Evolutionary conservation across 2,888 invertebrate species (phyloP).

Genomic region (Tholera decimalis): DNA sequence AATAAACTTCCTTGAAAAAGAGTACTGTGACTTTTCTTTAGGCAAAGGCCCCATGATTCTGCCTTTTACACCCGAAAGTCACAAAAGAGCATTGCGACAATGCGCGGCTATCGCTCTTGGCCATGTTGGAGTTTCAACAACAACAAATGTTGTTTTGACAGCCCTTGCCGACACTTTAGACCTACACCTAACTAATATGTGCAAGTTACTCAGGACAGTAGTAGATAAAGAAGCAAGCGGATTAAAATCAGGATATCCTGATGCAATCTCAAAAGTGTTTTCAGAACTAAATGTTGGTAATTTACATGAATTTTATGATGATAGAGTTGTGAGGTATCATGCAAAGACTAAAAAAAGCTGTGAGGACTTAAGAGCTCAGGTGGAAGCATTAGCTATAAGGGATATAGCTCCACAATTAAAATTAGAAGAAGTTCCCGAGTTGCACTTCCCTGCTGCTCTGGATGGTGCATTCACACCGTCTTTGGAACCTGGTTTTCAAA

Average conservation of each 20-base stretch:
- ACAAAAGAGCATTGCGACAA: constrained; percentile 84
- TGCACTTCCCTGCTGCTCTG: constrained; percentile 89
- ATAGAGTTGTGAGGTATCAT: constrained; percentile 83
- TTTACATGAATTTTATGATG: constrained; percentile 86
- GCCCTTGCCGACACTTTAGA: constrained; percentile 85
- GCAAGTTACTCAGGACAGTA: constrained; percentile 83
- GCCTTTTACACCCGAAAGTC: constrained; percentile 88
- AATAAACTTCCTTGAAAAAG: constrained; percentile 84
- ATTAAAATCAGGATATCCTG: constrained; percentile 84
- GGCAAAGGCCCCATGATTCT: constrained; percentile 84
- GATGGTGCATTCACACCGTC: constrained; percentile 91
- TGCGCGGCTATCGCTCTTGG: constrained; percentile 88
- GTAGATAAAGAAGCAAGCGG: constrained; percentile 86
- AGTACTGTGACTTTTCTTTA: constrained; percentile 86
- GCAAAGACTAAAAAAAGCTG: constrained; percentile 81
- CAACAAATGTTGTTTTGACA: constrained; percentile 83
- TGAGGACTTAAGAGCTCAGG: constrained; percentile 75
- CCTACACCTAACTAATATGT: constrained; percentile 85
- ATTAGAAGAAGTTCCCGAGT: constrained; percentile 89
- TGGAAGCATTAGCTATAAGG: constrained; percentile 81
- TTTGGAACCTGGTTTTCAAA: constrained; percentile 92
- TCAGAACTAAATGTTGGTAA: constrained; percentile 85
- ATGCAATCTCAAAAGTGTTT: constrained; percentile 87
- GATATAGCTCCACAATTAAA: constrained; percentile 84
- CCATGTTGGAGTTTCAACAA: constrained; percentile 83